Conservation (phyloP, 2,797 vertebrate genomes). For the Myotis planiceps region DNA sequence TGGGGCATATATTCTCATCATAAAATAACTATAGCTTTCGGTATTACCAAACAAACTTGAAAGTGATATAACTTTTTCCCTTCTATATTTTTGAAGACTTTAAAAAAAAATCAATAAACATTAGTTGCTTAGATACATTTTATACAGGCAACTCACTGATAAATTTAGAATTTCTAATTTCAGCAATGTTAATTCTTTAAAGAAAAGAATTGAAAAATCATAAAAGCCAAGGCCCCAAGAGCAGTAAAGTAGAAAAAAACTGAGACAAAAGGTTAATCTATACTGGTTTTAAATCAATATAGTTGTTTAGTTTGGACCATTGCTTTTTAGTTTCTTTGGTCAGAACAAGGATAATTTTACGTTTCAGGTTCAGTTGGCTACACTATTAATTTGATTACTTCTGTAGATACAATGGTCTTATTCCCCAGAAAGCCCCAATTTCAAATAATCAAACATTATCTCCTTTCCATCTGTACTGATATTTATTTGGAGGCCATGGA, state of each 20-base stretch:
- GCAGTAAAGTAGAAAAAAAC: conserved; percentile 21
- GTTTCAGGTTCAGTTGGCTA: background rate
- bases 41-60: conserved; percentile 40
- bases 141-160: conserved; percentile 32
- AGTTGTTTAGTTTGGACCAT: background rate
- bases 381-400: background rate
- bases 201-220: background rate
- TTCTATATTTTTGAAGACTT: conserved; percentile 7
- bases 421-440: background rate
- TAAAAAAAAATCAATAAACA: background rate
- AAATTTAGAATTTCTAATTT: conserved; percentile 47
- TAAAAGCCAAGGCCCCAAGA: conserved; percentile 32
- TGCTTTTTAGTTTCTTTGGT: conserved; percentile 25
- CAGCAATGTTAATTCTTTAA: conserved; percentile 30
- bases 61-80: background rate
- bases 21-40: conserved; percentile 27
- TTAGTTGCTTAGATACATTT: conserved; percentile 19
- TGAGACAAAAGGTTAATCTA: background rate
- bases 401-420: background rate
- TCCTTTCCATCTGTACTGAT: conserved; percentile 7
- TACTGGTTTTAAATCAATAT: background rate
- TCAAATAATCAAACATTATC: background rate
- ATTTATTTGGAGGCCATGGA: conserved; percentile 3
- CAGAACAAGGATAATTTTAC: background rate
- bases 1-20: background rate